Percentiles rank a stretch among this genome's conserved stretches.
Evolutionary conservation across 2,888 invertebrate species (phyloP).

Genomic region (Acrobasis suavella): DNA sequence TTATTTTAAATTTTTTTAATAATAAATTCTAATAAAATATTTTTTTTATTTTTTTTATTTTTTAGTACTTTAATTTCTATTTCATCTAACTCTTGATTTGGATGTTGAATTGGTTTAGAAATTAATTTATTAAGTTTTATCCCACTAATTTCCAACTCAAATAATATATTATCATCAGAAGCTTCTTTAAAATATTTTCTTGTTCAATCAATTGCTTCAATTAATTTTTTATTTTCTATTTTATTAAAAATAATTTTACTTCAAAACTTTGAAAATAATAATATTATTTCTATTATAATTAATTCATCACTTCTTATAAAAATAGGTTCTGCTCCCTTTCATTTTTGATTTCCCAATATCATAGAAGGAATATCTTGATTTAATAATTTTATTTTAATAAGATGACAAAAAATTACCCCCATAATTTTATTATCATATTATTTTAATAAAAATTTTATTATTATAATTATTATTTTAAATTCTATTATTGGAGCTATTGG

Average conservation of each 20-base stretch:
- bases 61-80: conserved; percentile 70
- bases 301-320: conserved; percentile 75
- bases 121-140: conserved; percentile 84
- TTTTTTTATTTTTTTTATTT: conserved; percentile 76
- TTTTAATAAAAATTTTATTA: conserved; percentile 65
- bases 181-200: conserved; percentile 84
- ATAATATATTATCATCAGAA: no score
- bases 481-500: conserved; percentile 74
- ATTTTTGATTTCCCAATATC: conserved; percentile 84
- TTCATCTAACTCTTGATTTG: conserved; percentile 66
- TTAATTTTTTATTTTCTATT: conserved; percentile 77
- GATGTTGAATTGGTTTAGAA: conserved; percentile 84
- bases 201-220: conserved; percentile 82
- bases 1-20: conserved; percentile 78
- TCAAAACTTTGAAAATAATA: conserved; percentile 58
- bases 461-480: conserved; percentile 69
- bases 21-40: conserved; percentile 77
- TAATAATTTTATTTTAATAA: conserved; percentile 80
- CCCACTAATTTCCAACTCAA: conserved; percentile 76
- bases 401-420: conserved; percentile 86
- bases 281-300: conserved; percentile 54
- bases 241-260: conserved; percentile 61
- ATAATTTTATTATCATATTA: conserved; percentile 79
- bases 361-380: conserved; percentile 82
- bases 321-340: conserved; percentile 82